Conservation (phyloP, 2,888 invertebrate species). For the Phytoseiulus persimilis region DNA sequence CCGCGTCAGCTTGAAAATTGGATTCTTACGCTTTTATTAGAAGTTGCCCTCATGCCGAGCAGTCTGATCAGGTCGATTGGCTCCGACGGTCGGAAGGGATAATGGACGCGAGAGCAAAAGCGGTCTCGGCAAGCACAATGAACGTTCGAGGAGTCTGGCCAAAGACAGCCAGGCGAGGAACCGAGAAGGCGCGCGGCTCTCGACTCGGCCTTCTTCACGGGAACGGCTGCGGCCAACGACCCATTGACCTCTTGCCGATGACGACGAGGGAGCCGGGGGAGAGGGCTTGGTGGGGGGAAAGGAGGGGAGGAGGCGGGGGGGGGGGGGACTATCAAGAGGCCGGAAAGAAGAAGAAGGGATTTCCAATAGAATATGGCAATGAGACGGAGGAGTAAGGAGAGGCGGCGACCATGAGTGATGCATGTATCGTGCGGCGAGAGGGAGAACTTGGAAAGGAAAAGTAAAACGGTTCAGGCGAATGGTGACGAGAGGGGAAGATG, state of each 20-base stretch:
- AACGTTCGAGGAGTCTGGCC: not conserved
- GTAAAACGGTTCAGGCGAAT: not conserved
- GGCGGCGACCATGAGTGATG: not conserved
- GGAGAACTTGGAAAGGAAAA: not conserved
- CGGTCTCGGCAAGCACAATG: not conserved
- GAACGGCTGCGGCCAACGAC: conserved; percentile 5
- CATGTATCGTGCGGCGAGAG: not conserved
- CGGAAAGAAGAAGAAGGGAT: not conserved
- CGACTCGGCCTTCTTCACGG: not conserved
- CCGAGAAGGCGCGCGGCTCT: not conserved
- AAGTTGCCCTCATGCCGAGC: not conserved
- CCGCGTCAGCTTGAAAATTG: not conserved
- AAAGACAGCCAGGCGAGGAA: not conserved
- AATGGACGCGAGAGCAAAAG: not conserved
- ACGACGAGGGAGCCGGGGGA: not conserved
- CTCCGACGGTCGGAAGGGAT: not conserved
- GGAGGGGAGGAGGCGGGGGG: no score
- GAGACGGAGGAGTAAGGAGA: not conserved
- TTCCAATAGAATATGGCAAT: not conserved
- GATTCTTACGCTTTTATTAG: not conserved
- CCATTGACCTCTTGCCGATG: not conserved
- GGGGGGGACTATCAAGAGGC: not conserved
- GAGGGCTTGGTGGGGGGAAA: not conserved
- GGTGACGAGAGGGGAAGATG: not conserved
- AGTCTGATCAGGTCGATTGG: not conserved